Evolutionary conservation across 2,797 vertebrate species (phyloP), one percentile per base, ranked within the genome.

Genomic region (Chiroxiphia lanceolata): DNA sequence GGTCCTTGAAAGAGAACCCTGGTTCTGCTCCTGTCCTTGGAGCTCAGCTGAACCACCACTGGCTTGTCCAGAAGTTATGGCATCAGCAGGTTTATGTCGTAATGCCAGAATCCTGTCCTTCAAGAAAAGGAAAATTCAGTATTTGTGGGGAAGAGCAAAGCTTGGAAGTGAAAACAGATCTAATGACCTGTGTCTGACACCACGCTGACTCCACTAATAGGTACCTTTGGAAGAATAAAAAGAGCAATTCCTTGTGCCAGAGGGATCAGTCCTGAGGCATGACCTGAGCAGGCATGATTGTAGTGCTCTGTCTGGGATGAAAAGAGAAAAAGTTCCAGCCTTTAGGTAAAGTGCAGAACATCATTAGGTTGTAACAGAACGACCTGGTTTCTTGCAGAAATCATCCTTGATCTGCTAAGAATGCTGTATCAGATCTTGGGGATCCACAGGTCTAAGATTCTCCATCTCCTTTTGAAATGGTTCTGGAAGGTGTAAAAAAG

Each of bases 261-360:
- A 40, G 33, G 29, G 38, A 25, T 23, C 22, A 57, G 31, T 22
- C 16, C 3, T 14, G 40, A 57, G 47, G 42, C 50, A 34, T 1
- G 3, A 20, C 10, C 18, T 6, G 25, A 53, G n/a, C 53, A 68
- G 27, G 3, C 0, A 0, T 13, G 44, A 21, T 48, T 60, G 36
- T 31, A 38, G 11, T 44, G 42, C 12, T 59, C 29, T 76, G 15
- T 29, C 15, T 68, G 60, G 45, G 31, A 38, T 40, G 56, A 18
- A 59, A 16, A 80, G 53, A 17, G 27, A 40, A 50, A 33, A 16
- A 47, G 44, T 50, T 22, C 21, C 27, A 13, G n/a, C 27, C 11
- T 59, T n/a, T 56, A 6, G 26, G 29, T 40, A 26, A 29, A 13
- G 36, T 4, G 9, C 19, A 60, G 29, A 31, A 18, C 15, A 51